Percentiles rank a stretch among this genome's conserved stretches.
phyloP scores from a whole-genome alignment of 2,113 vertebrate genomes.

The Lophius piscatorius region DNA sequence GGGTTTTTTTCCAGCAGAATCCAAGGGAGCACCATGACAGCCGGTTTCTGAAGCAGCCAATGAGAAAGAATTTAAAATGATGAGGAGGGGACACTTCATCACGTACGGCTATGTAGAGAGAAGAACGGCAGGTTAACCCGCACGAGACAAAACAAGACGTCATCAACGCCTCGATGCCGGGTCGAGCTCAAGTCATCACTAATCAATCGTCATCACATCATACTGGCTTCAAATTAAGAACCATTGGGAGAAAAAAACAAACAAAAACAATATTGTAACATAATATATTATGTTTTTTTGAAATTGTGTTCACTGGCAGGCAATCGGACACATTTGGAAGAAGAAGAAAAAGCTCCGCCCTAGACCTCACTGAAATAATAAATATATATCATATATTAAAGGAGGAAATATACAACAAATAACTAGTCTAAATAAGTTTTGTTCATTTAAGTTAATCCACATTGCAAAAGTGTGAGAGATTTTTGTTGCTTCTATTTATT shows the following conservation, averaged over 20 bases:
- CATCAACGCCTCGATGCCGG: conserved; percentile 21
- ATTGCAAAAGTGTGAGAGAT: not conserved
- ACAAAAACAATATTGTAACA: not conserved
- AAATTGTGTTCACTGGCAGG: conserved; percentile 34
- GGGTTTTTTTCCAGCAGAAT: conserved; percentile 60
- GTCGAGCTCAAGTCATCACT: conserved; percentile 23
- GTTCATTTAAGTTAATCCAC: not conserved
- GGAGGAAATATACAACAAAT: not conserved
- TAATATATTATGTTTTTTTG: not conserved
- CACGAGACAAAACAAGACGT: conserved; percentile 7
- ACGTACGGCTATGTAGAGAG: conserved; percentile 7
- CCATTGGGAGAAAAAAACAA: conserved; percentile 14
- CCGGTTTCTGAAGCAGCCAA: conserved; percentile 31
- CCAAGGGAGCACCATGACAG: conserved; percentile 40
- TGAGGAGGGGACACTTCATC: conserved; percentile 25
- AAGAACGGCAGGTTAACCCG: conserved; percentile 28
- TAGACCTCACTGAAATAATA: not conserved
- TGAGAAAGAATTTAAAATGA: conserved; percentile 26
- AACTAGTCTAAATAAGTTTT: not conserved
- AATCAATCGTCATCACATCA: conserved; percentile 16
- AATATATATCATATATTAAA: too few species aligned
- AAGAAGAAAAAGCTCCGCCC: conserved; percentile 5
- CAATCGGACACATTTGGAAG: not conserved
- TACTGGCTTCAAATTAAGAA: conserved; percentile 35
- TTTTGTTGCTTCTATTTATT: too few species aligned